These are phyloP conservation scores for Ophion slaviceki DNA, from an alignment of 2,888 invertebrate genomes.

Conservation along the genomic window DNA sequence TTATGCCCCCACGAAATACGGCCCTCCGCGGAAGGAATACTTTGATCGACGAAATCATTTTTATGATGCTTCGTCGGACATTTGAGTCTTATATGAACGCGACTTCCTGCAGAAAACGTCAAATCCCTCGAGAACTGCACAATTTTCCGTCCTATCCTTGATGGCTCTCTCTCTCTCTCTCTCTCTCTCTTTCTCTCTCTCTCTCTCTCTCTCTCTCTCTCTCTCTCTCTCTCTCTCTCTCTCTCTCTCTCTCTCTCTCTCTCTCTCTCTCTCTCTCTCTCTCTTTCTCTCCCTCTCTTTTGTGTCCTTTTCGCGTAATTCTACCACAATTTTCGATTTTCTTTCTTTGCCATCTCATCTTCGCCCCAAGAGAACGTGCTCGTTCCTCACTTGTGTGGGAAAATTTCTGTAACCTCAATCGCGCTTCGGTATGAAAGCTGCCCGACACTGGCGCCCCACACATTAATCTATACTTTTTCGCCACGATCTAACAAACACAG, in stretches of 20 bases:
- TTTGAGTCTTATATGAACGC: background rate
- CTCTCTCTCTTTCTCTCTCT: background rate
- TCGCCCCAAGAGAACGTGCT: background rate
- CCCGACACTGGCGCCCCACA: constrained; percentile 4
- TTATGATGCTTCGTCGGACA: background rate
- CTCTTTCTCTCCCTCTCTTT: background rate
- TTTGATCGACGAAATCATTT: too few relatives aligned
- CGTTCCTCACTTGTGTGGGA: background rate
- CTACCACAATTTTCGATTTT: constrained; percentile 10
- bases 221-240: background rate
- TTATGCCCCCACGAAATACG: too few relatives aligned
- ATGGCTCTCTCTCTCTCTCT: background rate
- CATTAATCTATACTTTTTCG: constrained; percentile 19
- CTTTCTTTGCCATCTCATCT: background rate
- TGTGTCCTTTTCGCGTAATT: background rate
- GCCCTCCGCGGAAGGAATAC: too few relatives aligned
- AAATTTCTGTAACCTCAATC: constrained; percentile 25
- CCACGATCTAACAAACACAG: constrained; percentile 6
- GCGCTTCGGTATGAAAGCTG: constrained; percentile 26
- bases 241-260: background rate
- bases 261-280: background rate
- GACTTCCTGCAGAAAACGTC: background rate
- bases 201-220: background rate
- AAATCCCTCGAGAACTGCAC: constrained; percentile 26
- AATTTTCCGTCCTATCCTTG: constrained; percentile 35